Evolutionary conservation across 1,140 invertebrate genomes (phyloP).

Genomic region (Drusus annulatus): DNA sequence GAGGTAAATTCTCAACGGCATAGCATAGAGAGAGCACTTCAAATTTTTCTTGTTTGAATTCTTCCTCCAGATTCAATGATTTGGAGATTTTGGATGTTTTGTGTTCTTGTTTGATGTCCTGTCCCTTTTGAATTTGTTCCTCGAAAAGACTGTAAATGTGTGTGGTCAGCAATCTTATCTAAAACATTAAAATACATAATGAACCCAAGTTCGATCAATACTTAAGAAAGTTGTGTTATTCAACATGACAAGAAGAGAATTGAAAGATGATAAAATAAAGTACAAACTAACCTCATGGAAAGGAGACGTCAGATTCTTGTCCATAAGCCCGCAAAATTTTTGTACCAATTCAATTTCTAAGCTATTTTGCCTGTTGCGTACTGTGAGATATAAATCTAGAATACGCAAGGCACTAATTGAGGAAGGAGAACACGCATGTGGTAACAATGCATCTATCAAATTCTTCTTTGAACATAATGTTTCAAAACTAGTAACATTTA

Average conservation of each 20-base stretch:
- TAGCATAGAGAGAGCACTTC: constrained; percentile 79
- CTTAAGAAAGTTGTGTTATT: neutral
- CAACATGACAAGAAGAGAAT: neutral
- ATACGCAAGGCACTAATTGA: constrained; percentile 67
- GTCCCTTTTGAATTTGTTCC: constrained; percentile 56
- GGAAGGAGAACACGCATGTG: constrained; percentile 65
- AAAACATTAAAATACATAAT: constrained; percentile 62
- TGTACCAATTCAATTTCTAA: constrained; percentile 67
- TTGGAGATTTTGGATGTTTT: constrained; percentile 25
- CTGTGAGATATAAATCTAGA: constrained; percentile 71
- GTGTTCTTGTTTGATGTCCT: constrained; percentile 50
- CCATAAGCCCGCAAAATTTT: constrained; percentile 71
- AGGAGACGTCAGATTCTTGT: constrained; percentile 75
- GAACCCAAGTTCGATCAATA: constrained; percentile 36
- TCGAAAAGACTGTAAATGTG: constrained; percentile 84
- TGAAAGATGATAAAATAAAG: constrained; percentile 36
- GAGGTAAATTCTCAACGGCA: constrained; percentile 77
- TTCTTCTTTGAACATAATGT: constrained; percentile 65
- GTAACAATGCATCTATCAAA: constrained; percentile 63
- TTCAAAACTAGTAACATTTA: constrained; percentile 68
- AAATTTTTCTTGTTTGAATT: constrained; percentile 66
- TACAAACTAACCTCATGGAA: constrained; percentile 74
- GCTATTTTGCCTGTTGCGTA: constrained; percentile 67
- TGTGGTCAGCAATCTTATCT: constrained; percentile 78
- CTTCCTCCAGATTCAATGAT: constrained; percentile 28